Conservation (phyloP, 2,113 vertebrate genomes). For the Pseudonaja textilis region DNA sequence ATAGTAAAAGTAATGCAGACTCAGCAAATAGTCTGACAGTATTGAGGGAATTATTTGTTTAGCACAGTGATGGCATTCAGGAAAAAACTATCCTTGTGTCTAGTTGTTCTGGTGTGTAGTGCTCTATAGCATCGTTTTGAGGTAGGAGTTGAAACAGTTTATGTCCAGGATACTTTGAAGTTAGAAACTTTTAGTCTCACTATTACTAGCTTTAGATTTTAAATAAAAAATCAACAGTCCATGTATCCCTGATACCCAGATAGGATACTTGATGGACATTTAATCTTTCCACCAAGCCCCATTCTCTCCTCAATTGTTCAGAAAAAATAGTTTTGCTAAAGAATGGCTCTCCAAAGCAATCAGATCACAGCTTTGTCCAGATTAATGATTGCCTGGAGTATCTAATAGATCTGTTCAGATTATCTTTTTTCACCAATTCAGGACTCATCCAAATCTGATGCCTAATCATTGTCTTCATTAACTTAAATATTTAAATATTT, state of each 20-base stretch:
- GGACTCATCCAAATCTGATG: neutral
- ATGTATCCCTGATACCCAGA: neutral
- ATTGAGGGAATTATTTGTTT: no score
- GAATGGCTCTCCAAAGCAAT: neutral
- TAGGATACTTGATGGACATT: neutral
- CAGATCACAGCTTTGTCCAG: no score
- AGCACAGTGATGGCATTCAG: no score
- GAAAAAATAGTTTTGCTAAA: neutral
- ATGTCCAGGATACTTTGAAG: neutral
- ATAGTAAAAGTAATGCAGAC: no score
- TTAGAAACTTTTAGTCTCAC: neutral
- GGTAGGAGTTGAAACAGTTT: no score
- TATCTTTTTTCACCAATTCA: neutral
- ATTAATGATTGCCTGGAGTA: neutral
- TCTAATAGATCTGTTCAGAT: neutral
- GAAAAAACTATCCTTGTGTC: no score
- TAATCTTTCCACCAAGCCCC: neutral
- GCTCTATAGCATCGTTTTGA: no score
- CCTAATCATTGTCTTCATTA: neutral
- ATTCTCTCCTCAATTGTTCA: neutral
- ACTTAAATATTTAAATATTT: neutral
- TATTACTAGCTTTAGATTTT: neutral
- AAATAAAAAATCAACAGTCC: neutral
- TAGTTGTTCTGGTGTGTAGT: no score
- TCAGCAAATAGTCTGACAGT: no score